These are phyloP conservation scores for Dyspetes luteomarginatus DNA, from an alignment of 2,888 invertebrate species.

Conservation along the genomic window DNA sequence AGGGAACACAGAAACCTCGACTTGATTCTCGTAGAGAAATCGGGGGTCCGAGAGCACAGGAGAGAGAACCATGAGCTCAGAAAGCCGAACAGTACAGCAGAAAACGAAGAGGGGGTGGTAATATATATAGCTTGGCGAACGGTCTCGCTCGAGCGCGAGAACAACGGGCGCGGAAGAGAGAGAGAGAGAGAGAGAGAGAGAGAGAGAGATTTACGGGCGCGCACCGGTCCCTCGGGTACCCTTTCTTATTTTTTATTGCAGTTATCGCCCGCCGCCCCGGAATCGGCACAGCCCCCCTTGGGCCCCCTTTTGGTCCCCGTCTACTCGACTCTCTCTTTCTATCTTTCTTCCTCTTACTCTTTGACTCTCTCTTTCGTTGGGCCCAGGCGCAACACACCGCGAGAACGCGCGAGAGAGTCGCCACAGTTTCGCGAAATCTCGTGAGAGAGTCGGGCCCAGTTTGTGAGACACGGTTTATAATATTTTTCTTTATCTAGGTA, in stretches of 20 bases:
- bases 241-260: conserved; percentile 68
- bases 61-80: conserved; percentile 6
- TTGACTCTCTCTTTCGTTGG: conserved; percentile 61
- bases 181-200: conserved; percentile 70
- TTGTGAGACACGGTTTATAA: conserved; percentile 23
- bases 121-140: conserved; percentile 45
- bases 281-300: conserved; percentile 63
- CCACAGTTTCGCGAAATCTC: conserved; percentile 67
- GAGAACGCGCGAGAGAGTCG: conserved; percentile 42
- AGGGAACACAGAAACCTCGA: background rate
- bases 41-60: background rate
- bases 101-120: conserved; percentile 9
- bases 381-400: conserved; percentile 25
- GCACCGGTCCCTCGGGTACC: conserved; percentile 75
- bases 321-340: conserved; percentile 27
- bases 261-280: conserved; percentile 68
- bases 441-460: conserved; percentile 56
- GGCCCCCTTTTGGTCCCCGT: too few species aligned
- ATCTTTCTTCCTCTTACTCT: conserved; percentile 30
- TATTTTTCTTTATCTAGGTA: conserved; percentile 35
- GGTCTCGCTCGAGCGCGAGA: conserved; percentile 61
- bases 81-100: conserved; percentile 9
- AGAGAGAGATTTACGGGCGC: conserved; percentile 78
- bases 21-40: too few species aligned
- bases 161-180: conserved; percentile 70